Percentiles rank a stretch among this genome's conserved stretches.
phyloP scores from a whole-genome alignment of 2,113 vertebrate species.

The Pachypanchax playfairii region DNA sequence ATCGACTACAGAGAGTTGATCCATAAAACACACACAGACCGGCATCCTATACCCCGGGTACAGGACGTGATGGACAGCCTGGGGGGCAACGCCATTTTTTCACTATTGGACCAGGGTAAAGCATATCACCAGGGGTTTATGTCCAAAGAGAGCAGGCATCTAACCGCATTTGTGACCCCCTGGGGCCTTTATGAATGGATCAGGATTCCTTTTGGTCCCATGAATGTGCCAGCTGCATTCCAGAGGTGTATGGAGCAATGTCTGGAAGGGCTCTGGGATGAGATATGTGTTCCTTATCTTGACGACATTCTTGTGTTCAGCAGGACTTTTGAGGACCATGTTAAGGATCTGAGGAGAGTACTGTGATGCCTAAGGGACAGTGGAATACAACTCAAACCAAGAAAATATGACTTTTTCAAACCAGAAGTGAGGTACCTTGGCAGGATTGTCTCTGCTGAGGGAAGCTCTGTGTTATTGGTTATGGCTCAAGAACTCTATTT shows the following conservation, averaged over 20 bases:
- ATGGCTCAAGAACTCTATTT: not conserved
- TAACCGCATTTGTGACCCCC: slow-evolving; percentile 37
- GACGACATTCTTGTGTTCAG: not conserved
- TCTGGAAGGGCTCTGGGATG: not conserved
- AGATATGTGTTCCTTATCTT: not conserved
- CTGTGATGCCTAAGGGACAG: not conserved
- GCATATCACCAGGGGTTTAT: slow-evolving; percentile 23
- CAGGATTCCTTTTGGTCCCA: slow-evolving; percentile 17
- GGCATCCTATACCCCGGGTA: not conserved
- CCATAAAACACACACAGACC: not conserved
- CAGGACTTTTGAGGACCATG: not conserved
- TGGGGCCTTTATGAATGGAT: slow-evolving; percentile 33
- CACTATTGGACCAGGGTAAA: slow-evolving; percentile 28
- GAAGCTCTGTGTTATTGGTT: not conserved
- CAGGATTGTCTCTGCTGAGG: not conserved
- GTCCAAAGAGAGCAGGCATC: not conserved
- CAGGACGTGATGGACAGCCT: not conserved
- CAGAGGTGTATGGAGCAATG: slow-evolving; percentile 24
- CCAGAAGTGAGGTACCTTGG: not conserved
- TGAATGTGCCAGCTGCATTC: slow-evolving; percentile 27
- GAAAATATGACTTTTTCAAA: not conserved
- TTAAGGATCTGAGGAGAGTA: not conserved
- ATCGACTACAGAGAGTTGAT: not conserved
- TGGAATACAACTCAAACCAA: not conserved
- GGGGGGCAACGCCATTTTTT: not conserved